These are phyloP conservation scores for Pelusios castaneus DNA, from an alignment of 2,113 vertebrate genomes.

Conservation along the genomic window DNA sequence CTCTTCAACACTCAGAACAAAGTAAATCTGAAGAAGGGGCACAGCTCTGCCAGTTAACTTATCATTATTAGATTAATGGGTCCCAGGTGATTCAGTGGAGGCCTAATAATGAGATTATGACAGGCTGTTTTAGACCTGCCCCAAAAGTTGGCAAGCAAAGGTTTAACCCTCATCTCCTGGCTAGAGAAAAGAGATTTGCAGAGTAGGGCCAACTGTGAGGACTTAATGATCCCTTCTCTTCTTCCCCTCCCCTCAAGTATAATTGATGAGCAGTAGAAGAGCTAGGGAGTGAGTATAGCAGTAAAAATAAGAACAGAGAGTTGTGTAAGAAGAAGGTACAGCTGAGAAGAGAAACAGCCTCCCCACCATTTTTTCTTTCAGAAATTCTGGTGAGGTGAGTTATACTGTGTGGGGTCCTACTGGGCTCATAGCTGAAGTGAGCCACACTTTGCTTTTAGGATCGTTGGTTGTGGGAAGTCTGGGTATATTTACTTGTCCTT, in stretches of 20 bases:
- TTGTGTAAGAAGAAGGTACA: rapidly evolving
- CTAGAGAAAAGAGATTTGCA: background rate
- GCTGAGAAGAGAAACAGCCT: background rate
- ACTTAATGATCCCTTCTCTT: no score
- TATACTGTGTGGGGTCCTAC: rapidly evolving
- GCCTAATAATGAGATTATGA: background rate
- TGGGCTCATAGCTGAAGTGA: background rate
- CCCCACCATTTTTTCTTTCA: background rate
- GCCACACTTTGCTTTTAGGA: background rate
- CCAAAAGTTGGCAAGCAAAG: background rate
- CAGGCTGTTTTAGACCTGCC: background rate
- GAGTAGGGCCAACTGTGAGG: background rate
- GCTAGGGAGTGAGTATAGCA: background rate
- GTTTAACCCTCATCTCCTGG: background rate
- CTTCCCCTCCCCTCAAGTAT: no score
- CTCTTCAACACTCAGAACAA: background rate
- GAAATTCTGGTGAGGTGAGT: background rate
- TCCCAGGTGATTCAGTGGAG: background rate
- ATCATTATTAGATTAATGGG: background rate
- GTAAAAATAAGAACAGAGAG: background rate
- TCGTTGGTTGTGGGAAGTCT: background rate
- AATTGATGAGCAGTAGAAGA: background rate
- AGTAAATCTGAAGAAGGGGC: background rate
- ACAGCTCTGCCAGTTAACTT: background rate
- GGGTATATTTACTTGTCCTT: background rate